phyloP scores from a whole-genome alignment of 2,113 vertebrate species.

The Paracanthobrama guichenoti region DNA sequence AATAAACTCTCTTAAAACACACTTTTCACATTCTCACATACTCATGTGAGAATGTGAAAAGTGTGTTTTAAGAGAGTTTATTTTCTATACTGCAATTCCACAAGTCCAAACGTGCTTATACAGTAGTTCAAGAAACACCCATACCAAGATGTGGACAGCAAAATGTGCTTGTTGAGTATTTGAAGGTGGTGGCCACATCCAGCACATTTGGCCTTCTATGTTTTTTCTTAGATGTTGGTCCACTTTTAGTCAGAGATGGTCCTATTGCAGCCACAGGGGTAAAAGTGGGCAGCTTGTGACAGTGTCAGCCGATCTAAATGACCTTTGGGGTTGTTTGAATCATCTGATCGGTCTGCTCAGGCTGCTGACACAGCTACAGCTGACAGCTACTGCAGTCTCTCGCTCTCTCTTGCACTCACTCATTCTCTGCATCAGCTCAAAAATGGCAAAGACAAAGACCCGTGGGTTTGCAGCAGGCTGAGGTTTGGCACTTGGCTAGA shows the following conservation, averaged over 20 bases:
- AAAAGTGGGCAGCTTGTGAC: background rate
- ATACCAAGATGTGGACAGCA: background rate
- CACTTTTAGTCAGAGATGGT: background rate
- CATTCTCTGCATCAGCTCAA: slow-evolving; percentile 33
- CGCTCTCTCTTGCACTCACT: background rate
- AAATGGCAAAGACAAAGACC: slow-evolving; percentile 13
- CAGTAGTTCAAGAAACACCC: background rate
- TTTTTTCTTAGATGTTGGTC: background rate
- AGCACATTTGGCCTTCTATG: background rate
- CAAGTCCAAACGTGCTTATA: background rate
- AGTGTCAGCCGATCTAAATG: slow-evolving; percentile 47
- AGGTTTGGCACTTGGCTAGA: background rate
- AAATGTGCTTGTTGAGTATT: background rate
- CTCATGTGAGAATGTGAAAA: background rate
- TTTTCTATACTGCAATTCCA: background rate
- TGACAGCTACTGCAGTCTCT: slow-evolving; percentile 26
- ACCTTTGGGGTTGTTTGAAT: slow-evolving; percentile 43
- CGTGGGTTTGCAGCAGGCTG: slow-evolving; percentile 26
- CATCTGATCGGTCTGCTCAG: slow-evolving; percentile 45
- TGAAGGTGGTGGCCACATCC: background rate
- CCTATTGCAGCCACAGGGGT: background rate
- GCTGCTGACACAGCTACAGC: slow-evolving; percentile 46
- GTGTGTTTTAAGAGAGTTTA: background rate
- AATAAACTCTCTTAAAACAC: background rate
- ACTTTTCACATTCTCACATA: background rate